These are phyloP conservation scores for Phrynocephalus vlangalii DNA, from an alignment of 2,797 vertebrate species.

Conservation along the genomic window DNA sequence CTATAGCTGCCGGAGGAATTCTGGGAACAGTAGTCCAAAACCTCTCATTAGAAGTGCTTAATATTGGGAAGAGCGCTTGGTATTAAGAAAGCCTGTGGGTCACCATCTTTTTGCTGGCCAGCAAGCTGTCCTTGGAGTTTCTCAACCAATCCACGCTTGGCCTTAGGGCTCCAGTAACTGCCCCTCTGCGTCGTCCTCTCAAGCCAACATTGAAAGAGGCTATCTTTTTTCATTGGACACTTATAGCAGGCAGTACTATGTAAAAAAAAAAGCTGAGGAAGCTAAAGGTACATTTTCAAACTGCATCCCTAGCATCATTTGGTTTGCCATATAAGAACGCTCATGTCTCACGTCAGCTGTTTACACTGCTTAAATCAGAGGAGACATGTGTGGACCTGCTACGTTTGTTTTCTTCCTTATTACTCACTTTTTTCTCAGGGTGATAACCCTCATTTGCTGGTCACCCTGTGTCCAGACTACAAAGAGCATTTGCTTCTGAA, in stretches of 20 bases:
- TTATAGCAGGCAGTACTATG: constrained; percentile 28
- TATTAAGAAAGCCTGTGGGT: neutral
- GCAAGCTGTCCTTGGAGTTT: neutral
- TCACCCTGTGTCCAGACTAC: too few species aligned
- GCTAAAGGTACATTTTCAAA: constrained; percentile 27
- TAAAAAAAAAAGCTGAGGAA: constrained; percentile 24
- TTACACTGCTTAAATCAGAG: too few species aligned
- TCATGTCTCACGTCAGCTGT: constrained; percentile 23
- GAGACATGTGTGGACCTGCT: too few species aligned
- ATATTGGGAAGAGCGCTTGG: neutral
- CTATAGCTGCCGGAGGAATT: neutral
- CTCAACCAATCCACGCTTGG: neutral
- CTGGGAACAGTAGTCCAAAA: neutral
- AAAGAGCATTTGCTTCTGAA: too few species aligned
- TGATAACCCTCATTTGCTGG: too few species aligned
- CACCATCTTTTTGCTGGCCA: neutral
- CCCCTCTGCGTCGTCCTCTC: neutral
- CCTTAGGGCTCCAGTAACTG: neutral
- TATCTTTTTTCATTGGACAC: constrained; percentile 40
- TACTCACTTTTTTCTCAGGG: too few species aligned
- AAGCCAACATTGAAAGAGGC: neutral
- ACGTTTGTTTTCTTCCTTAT: too few species aligned
- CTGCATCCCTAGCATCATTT: neutral
- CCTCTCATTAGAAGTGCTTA: too few species aligned
- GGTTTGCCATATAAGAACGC: constrained; percentile 31